Evolutionary conservation across 2,888 invertebrate species (phyloP), one percentile per base, ranked within the genome.

Genomic region (Pantelozetes paolii): DNA sequence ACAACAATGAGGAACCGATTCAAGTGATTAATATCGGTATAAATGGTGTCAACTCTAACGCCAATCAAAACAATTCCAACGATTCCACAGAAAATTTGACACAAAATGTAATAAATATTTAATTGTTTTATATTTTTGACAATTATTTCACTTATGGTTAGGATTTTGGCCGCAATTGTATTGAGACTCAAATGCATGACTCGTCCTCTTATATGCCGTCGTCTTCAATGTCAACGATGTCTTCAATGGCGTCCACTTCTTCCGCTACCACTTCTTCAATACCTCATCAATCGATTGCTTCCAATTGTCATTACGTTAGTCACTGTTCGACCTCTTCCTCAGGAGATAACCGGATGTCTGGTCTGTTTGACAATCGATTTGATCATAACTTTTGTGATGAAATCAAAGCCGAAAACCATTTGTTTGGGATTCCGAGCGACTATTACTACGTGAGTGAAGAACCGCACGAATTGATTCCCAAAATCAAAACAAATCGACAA

Each of bases 391-490:
- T 23, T 11, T n/a, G 40, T 28, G 45, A 69, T 26, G 45, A 45
- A 0, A n/a, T 20, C 1, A 64, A 64, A 64, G 13, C n/a, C 9
- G 40, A 32, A 40, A 20, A 26, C 45, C 1, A 69, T 45, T 36
- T n/a, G 1, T 20, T 69, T 15, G 42, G 26, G 28, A 45, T 69
- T 69, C 26, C 45, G 8, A 69, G 45, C 26, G 69, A 69, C 45
- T 69, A 42, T 57, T 72, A 48, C 32, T 54, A 74, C 11, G 71
- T 32, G 26, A 72, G 50, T 36, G 57, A 67, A n/a, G 71, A 40
- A 62, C 74, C 74, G 42, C 74, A 76, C 48, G 76, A 75, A 30
- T 76, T 72, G 23, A 20, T 28, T 54, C 74, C 74, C 23, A 73
- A 74, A 70, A 71, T 75, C 40, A 73, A 26, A 72, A 13, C 71